Evolutionary conservation across 2,113 vertebrate species (phyloP), one percentile per base, ranked within the genome.

Genomic region (Silurus meridionalis): DNA sequence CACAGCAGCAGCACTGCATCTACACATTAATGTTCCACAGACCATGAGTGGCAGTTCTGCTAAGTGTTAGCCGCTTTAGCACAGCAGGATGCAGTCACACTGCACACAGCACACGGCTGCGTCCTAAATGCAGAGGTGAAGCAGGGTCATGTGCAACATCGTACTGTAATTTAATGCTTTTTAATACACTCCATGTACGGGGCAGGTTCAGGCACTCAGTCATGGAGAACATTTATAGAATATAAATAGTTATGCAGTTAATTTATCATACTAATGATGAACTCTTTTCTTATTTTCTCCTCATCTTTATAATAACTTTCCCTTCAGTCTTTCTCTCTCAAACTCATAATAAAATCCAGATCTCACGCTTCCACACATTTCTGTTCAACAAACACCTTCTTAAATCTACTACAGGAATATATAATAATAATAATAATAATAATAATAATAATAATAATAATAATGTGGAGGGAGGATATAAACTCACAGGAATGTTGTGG

Each of bases 401-500:
- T 3, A 37, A 37, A 37, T 37, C 37, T 37, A 37, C 37, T 37
- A 37, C 37, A 37, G 37, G 37, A 37, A 37, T n/a, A 5, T 64
- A 28, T 28, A 13, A 6, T 25, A 67, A 67, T 11, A 67, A 28
- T 4, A 61, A 60, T 60, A 63, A 63, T 11, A 67, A 28, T 4
- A 61, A 60, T 60, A 63, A 63, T 67, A 13, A 14, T 13, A 67
- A 67, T 11, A 67, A 28, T 4, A 61, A 60, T 60, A 61, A 63
- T 10, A n/a, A n/a, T n/a, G 57, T 50, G 15, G 55, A 15, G 3
- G 25, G 0, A 85, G 77, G 85, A 89, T 8, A 64, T 83, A 88
- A 83, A 98, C 98, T 99, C 93, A 99, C 98, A 93, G 97, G 96
- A 95, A 97, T 95, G 91, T 96, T 97, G 92, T 99, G 97, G 93